Conservation (phyloP, 92 coral and sea anemone genomes). For the Phymanthus crucifer region DNA sequence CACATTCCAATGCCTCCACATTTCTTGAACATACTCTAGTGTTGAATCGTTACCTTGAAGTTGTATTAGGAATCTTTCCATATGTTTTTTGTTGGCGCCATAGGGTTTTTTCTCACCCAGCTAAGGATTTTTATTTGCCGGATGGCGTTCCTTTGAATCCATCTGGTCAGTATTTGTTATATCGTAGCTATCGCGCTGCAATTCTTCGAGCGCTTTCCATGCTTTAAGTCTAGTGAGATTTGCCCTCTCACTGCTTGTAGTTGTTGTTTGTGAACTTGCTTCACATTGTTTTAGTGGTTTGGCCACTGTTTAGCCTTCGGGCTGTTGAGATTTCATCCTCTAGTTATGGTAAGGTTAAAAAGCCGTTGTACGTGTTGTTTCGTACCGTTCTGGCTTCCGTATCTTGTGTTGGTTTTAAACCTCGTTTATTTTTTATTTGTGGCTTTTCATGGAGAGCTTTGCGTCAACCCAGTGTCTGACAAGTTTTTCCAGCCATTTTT, state of each 20-base stretch:
- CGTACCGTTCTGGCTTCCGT: too few relatives aligned
- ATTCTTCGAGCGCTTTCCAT: conserved; percentile 33
- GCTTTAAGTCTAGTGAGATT: neutral
- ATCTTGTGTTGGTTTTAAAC: neutral
- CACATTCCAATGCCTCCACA: neutral
- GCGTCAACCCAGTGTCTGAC: too few relatives aligned
- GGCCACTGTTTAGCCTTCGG: too few relatives aligned
- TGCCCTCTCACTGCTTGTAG: too few relatives aligned
- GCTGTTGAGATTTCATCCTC: too few relatives aligned
- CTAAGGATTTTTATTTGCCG: conserved; percentile 35
- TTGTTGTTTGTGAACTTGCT: too few relatives aligned
- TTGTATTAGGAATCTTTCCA: conserved; percentile 39
- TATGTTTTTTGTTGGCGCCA: conserved; percentile 18
- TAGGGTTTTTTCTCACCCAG: conserved; percentile 33
- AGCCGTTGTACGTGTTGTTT: too few relatives aligned
- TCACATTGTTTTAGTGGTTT: too few relatives aligned
- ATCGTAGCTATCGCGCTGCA: conserved; percentile 23
- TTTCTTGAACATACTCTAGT: conserved; percentile 24
- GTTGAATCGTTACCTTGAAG: conserved; percentile 40
- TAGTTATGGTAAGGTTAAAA: too few relatives aligned
- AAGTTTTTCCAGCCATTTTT: too few relatives aligned
- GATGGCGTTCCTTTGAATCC: conserved; percentile 60
- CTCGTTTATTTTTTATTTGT: neutral
- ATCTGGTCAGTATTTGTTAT: conserved; percentile 46
- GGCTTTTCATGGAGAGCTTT: neutral